Conservation (phyloP, 2,797 vertebrate species). For the Capromys pilorides region DNA sequence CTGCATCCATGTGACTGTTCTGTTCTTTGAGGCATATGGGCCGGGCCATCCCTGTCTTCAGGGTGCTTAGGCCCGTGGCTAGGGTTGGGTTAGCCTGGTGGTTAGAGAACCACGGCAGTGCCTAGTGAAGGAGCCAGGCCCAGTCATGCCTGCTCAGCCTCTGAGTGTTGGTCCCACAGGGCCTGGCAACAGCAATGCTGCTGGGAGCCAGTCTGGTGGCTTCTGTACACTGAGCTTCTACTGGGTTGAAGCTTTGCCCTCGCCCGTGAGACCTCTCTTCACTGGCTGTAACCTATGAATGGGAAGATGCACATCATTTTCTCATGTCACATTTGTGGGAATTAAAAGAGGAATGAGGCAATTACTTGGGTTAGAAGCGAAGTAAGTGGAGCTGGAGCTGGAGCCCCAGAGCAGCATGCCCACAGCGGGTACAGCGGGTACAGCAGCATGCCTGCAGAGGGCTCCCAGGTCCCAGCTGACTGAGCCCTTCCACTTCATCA, state of each 20-base stretch:
- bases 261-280: neutral
- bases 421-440: too few species aligned
- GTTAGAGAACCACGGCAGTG: neutral
- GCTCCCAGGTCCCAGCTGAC: neutral
- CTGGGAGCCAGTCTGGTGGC: neutral
- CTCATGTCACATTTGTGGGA: neutral
- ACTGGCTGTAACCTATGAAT: neutral
- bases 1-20: neutral
- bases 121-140: neutral
- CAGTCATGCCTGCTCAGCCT: neutral
- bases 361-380: neutral
- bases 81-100: neutral
- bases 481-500: neutral
- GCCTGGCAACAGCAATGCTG: too few species aligned
- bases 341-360: neutral
- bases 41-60: neutral
- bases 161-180: neutral
- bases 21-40: neutral
- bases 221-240: neutral
- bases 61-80: neutral
- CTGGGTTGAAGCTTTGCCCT: neutral
- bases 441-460: neutral
- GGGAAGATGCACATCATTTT: neutral
- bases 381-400: neutral
- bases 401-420: neutral